Evolutionary conservation across 2,888 invertebrate species (phyloP), one percentile per base, ranked within the genome.

Genomic region (Netelia fuscicornis): DNA sequence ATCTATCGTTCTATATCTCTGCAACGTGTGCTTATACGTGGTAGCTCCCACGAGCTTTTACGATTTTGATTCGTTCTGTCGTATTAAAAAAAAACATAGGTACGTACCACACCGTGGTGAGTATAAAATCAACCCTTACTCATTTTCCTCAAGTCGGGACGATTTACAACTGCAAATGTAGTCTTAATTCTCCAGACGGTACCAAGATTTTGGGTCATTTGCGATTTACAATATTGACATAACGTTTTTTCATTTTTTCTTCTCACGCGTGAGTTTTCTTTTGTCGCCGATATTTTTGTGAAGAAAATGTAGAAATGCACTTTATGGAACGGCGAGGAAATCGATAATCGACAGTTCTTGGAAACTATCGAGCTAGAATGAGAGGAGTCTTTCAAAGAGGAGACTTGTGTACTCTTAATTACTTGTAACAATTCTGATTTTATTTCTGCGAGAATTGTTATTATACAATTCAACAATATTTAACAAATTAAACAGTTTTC

Each of bases 91-190:
- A 60, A 64, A 37, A 37, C 62, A 6, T 84, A 62, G 37, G 25
- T 68, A 86, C 75, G 67, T 52, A 58, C 78, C 70, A 25, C 30
- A 44, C 72, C 20, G 20, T 20, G 20, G 20, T 20, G 70, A 81
- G 81, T 78, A 84, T 81, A 78, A 84, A 85, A 85, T 78, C 81
- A 81, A 78, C 86, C 86, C 86, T 70, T 80, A 58, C 58, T 71
- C 78, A 68, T 71, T 79, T 79, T 52, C 25, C 75, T 6, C 64
- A 60, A 74, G 75, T 83, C 76, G 37, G 72, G 80, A 78, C 84
- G 83, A 88, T 89, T 86, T 74, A 83, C 56, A 60, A 84, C 86
- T 87, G 87, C 89, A 81, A 91, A 90, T 88, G 90, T 91, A 91
- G 92, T 92, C 91, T 92, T 90, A 89, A 89, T 88, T 87, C 89